Evolutionary conservation across 1,140 invertebrate species (phyloP).

Genomic region (Ephestia elutella): DNA sequence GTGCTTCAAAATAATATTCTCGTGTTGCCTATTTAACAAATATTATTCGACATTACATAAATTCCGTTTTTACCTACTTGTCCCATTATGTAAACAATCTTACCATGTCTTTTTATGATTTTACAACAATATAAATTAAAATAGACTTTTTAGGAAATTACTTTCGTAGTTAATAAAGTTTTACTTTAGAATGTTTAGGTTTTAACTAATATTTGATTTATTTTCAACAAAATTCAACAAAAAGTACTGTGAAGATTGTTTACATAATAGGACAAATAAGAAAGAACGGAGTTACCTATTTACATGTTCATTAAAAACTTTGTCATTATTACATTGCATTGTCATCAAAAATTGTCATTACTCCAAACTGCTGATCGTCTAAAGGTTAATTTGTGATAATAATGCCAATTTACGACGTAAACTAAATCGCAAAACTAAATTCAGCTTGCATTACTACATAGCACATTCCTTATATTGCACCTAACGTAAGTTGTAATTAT

Average conservation of each 20-base stretch:
- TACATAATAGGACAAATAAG: too few relatives aligned
- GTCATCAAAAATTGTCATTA: constrained; percentile 10
- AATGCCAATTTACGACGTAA: constrained; percentile 44
- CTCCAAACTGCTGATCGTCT: background rate
- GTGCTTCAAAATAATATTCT: constrained; percentile 50
- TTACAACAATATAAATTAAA: too few relatives aligned
- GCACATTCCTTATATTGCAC: constrained; percentile 51
- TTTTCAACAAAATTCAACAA: too few relatives aligned
- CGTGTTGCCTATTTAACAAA: constrained; percentile 43
- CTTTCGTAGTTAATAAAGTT: too few relatives aligned
- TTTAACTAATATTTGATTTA: too few relatives aligned
- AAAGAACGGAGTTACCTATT: constrained; percentile 29
- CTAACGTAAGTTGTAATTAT: constrained; percentile 44
- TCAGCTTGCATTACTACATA: constrained; percentile 21
- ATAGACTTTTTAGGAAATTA: too few relatives aligned
- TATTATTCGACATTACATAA: constrained; percentile 34
- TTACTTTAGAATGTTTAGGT: too few relatives aligned
- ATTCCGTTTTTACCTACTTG: too few relatives aligned
- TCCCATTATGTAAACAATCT: too few relatives aligned
- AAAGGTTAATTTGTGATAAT: constrained; percentile 45
- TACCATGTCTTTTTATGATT: too few relatives aligned
- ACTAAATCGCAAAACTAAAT: constrained; percentile 17
- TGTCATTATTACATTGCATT: background rate
- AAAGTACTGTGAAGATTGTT: too few relatives aligned
- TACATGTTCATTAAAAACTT: constrained; percentile 2